Evolutionary conservation across 2,797 vertebrate species (phyloP).

Genomic region (Xiphophorus birchmanni): DNA sequence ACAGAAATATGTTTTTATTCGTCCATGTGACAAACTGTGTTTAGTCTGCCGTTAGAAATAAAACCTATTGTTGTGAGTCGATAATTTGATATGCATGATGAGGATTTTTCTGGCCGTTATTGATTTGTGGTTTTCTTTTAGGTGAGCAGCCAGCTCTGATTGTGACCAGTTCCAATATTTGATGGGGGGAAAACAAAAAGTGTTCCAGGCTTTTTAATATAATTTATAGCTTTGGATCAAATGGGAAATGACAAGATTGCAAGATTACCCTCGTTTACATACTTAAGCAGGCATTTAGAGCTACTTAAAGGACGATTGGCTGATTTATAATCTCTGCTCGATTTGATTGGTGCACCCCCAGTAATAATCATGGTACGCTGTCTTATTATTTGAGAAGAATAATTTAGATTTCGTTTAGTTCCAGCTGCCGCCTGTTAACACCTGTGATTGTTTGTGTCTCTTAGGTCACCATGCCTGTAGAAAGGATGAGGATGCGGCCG

Average conservation of each 20-base stretch:
- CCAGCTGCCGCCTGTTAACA: not conserved
- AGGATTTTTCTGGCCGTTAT: not conserved
- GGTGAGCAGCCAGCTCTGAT: not conserved
- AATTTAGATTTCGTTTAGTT: not conserved
- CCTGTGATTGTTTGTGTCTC: not conserved
- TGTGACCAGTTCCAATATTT: not conserved
- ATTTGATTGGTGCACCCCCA: not conserved
- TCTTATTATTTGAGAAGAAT: not conserved
- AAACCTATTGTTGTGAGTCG: not conserved
- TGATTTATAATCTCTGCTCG: not conserved
- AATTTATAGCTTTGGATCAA: not conserved
- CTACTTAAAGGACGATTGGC: not conserved
- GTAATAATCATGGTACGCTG: not conserved
- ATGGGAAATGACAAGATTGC: not conserved
- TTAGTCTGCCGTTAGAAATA: not conserved
- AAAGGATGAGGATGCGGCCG: slow-evolving; percentile 98
- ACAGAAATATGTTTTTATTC: not conserved
- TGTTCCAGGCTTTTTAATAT: not conserved
- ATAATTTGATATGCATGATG: not conserved
- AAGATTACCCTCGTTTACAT: not conserved
- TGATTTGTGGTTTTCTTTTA: not conserved
- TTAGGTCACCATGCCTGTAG: slow-evolving; percentile 92
- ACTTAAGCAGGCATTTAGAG: not conserved
- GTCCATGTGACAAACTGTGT: not conserved
- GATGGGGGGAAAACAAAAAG: not conserved